Conservation (phyloP, 2,113 vertebrate species). For the Grus americana region DNA sequence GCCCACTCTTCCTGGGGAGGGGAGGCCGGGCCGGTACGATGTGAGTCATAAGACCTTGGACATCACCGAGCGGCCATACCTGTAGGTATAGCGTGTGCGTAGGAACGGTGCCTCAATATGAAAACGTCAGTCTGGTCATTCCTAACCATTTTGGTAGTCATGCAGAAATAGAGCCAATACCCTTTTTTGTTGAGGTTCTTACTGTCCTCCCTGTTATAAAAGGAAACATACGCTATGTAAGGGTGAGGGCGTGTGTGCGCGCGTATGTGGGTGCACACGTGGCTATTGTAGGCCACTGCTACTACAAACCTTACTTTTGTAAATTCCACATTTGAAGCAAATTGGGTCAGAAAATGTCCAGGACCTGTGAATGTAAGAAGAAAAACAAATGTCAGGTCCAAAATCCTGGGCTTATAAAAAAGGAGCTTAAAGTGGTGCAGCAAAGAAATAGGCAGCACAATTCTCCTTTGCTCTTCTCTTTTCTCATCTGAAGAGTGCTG, state of each 20-base stretch:
- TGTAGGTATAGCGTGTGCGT: background rate
- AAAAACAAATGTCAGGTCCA: background rate
- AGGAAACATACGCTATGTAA: background rate
- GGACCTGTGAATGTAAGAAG: background rate
- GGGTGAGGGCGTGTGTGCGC: background rate
- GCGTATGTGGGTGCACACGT: accelerated
- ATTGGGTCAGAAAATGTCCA: background rate
- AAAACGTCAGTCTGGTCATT: background rate
- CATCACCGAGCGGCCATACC: background rate
- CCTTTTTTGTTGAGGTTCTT: slow-evolving; percentile 14
- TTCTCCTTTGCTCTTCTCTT: background rate
- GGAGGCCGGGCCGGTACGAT: background rate
- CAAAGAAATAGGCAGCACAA: background rate
- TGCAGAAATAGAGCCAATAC: background rate
- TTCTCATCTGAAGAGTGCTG: background rate
- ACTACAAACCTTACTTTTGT: background rate
- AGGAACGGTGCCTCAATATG: background rate
- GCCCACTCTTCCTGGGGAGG: background rate
- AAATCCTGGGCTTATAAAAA: background rate
- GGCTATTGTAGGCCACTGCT: background rate
- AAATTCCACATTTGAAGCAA: background rate
- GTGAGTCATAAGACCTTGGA: background rate
- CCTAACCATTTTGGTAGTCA: background rate
- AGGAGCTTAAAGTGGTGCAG: background rate
- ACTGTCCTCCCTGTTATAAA: background rate